Conservation (phyloP, 2,797 vertebrate genomes). For the Iguana delicatissima region DNA sequence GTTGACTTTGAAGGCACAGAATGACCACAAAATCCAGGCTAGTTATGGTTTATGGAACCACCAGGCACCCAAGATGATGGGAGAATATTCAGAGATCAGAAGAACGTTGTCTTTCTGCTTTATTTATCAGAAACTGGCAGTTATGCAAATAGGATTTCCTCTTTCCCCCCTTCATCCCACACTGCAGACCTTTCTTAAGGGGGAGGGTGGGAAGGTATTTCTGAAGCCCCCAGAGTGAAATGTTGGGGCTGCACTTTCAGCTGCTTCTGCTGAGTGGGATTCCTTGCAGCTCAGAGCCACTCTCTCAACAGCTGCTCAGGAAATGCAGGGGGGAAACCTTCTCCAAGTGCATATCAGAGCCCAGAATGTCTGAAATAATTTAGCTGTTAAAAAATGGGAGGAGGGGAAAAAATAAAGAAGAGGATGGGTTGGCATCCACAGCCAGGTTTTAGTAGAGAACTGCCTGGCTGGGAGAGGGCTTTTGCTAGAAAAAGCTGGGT, state of each 20-base stretch:
- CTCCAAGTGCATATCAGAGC: background rate
- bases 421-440: slow-evolving; percentile 39
- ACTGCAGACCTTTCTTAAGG: background rate
- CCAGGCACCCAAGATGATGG: background rate
- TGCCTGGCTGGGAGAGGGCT: slow-evolving; percentile 39
- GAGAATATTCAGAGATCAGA: background rate
- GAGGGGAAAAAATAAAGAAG: no score
- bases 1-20: no score
- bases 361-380: background rate
- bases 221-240: background rate
- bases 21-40: background rate
- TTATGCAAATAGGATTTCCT: background rate
- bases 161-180: no score
- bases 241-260: background rate
- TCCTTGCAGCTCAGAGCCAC: background rate
- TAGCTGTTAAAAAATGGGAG: fast-evolving
- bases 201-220: background rate
- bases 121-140: no score
- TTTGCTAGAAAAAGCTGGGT: slow-evolving; percentile 54
- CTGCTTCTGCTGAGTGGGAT: background rate
- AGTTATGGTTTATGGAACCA: background rate
- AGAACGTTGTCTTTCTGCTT: no score
- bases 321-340: background rate
- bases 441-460: slow-evolving; percentile 56
- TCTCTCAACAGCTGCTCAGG: background rate